phyloP scores from a whole-genome alignment of 1,140 invertebrate genomes.

The Chrysomallon squamiferum region DNA sequence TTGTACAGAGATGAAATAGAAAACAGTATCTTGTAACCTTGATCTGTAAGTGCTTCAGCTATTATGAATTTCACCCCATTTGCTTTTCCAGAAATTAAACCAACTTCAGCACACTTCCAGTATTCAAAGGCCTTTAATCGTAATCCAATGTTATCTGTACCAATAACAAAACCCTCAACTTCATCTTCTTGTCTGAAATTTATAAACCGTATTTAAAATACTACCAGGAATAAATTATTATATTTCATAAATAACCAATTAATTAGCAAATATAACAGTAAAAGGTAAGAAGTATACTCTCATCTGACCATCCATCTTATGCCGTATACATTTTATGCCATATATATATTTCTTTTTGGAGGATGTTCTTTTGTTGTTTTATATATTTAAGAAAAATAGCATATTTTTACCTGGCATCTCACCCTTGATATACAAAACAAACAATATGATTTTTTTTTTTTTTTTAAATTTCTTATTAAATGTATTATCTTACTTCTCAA shows the following conservation, averaged over 20 bases:
- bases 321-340: too few relatives aligned
- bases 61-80: slow-evolving; percentile 64
- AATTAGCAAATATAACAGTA: not conserved
- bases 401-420: too few relatives aligned
- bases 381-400: too few relatives aligned
- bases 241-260: not conserved
- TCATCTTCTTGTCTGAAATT: slow-evolving; percentile 49
- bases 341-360: too few relatives aligned
- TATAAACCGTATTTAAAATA: slow-evolving; percentile 2
- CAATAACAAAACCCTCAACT: slow-evolving; percentile 64
- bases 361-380: too few relatives aligned
- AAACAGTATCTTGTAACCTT: too few relatives aligned
- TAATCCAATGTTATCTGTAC: slow-evolving; percentile 49
- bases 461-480: too few relatives aligned
- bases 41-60: slow-evolving; percentile 63
- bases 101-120: slow-evolving; percentile 67
- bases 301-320: not conserved
- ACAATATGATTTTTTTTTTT: too few relatives aligned
- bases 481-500: too few relatives aligned
- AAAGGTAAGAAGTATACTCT: not conserved
- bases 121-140: slow-evolving; percentile 67
- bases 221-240: not conserved
- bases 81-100: slow-evolving; percentile 29
- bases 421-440: too few relatives aligned
- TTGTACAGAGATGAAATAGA: too few relatives aligned